Evolutionary conservation across 1,140 invertebrate species (phyloP).

Genomic region (Ceratosolen solmsi): DNA sequence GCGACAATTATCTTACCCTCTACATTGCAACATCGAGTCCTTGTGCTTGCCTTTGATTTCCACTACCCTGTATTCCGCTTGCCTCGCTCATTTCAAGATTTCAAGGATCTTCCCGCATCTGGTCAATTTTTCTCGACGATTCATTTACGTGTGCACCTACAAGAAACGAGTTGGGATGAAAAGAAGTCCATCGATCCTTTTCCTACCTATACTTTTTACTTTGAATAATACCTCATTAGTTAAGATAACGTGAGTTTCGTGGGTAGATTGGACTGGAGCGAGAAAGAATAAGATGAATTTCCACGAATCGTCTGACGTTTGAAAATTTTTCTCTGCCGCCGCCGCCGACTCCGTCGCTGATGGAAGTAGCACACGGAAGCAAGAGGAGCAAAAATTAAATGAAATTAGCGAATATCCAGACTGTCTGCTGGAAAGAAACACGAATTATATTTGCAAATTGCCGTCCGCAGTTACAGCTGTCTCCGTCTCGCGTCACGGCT

Average conservation of each 20-base stretch:
- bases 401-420: conserved; percentile 33
- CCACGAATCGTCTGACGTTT: conserved; percentile 19
- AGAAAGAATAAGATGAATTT: background rate
- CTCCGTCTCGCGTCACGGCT: background rate
- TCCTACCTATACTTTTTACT: background rate
- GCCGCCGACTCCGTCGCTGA: too few species aligned
- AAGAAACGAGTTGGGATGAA: too few species aligned
- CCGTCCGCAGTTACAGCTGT: background rate
- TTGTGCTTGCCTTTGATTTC: too few species aligned
- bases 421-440: conserved; percentile 32
- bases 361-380: background rate
- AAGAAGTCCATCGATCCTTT: background rate
- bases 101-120: too few species aligned
- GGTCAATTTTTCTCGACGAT: too few species aligned
- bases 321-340: background rate
- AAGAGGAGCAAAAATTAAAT: background rate
- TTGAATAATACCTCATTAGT: background rate
- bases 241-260: background rate
- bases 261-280: too few species aligned
- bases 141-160: too few species aligned
- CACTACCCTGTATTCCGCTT: too few species aligned
- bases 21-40: too few species aligned
- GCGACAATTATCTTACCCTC: too few species aligned
- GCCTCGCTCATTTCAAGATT: too few species aligned
- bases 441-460: conserved; percentile 49